phyloP scores from a whole-genome alignment of 1,140 invertebrate genomes.

The Saxidomus purpurata region DNA sequence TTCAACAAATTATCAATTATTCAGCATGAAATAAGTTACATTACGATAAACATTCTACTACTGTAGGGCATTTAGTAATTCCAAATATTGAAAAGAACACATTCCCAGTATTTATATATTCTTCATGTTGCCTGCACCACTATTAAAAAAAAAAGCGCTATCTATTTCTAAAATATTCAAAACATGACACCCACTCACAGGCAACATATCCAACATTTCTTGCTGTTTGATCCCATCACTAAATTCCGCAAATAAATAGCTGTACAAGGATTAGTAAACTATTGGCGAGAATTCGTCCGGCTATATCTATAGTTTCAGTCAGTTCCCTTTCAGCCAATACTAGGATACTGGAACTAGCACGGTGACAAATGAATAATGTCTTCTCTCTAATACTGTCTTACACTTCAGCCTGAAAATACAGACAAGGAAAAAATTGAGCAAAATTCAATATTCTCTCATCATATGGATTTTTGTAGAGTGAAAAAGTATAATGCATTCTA shows the following conservation, averaged over 20 bases:
- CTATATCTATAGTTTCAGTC: neutral
- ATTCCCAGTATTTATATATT: neutral
- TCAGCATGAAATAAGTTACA: neutral
- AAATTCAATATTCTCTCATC: too few species aligned
- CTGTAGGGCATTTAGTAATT: neutral
- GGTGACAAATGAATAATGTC: neutral
- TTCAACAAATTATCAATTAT: neutral
- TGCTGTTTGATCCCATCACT: neutral
- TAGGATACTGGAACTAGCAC: neutral
- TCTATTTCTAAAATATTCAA: neutral
- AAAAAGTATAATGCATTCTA: too few species aligned
- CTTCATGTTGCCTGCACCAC: neutral
- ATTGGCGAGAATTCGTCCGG: neutral
- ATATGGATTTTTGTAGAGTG: too few species aligned
- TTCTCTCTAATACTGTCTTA: neutral
- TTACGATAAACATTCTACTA: neutral
- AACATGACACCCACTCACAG: neutral
- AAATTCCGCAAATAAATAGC: slow-evolving; percentile 5
- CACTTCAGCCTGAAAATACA: neutral
- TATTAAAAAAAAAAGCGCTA: neutral
- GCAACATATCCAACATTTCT: neutral
- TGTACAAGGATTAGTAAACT: neutral
- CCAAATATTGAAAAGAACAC: neutral
- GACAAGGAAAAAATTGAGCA: neutral
- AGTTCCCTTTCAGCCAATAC: neutral